These are phyloP conservation scores for Todus mexicanus DNA, from an alignment of 2,797 vertebrate genomes.

Conservation along the genomic window DNA sequence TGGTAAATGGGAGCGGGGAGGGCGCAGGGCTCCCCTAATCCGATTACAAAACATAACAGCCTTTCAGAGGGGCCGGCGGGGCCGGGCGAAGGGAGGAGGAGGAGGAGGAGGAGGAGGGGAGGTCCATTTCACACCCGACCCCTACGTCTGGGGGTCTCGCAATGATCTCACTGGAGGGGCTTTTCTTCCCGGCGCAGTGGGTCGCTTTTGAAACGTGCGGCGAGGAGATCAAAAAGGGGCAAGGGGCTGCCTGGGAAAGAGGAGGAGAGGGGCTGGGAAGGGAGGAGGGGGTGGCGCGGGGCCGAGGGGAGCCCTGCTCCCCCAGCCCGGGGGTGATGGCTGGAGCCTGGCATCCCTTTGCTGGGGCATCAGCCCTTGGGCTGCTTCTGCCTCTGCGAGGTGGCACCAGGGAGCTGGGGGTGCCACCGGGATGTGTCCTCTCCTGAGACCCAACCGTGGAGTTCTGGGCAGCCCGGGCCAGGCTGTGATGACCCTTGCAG, in stretches of 20 bases:
- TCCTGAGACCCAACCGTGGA: rapidly evolving
- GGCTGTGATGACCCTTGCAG: too few relatives aligned
- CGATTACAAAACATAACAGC: constrained; percentile 51
- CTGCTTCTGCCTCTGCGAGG: rapidly evolving
- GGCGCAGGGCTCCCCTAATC: constrained; percentile 31
- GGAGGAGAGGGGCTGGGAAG: not conserved
- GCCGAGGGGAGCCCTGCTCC: too few relatives aligned
- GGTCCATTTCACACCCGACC: constrained; percentile 14
- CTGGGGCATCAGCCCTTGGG: not conserved
- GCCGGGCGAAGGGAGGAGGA: not conserved
- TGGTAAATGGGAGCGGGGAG: not conserved
- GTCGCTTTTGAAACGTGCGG: not conserved
- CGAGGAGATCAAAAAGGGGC: not conserved
- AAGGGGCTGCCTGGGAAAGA: constrained; percentile 13
- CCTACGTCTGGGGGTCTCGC: constrained; percentile 4
- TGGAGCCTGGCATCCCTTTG: not conserved
- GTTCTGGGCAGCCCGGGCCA: too few relatives aligned
- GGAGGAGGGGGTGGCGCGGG: not conserved
- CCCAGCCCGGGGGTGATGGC: too few relatives aligned
- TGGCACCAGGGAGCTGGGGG: rapidly evolving
- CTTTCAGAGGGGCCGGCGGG: not conserved
- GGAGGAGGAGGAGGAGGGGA: not conserved
- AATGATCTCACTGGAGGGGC: constrained; percentile 36
- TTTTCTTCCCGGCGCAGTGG: constrained; percentile 7
- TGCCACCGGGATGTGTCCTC: not conserved